Evolutionary conservation across 2,888 invertebrate species (phyloP).

Genomic region (Drosophila anceps): DNA sequence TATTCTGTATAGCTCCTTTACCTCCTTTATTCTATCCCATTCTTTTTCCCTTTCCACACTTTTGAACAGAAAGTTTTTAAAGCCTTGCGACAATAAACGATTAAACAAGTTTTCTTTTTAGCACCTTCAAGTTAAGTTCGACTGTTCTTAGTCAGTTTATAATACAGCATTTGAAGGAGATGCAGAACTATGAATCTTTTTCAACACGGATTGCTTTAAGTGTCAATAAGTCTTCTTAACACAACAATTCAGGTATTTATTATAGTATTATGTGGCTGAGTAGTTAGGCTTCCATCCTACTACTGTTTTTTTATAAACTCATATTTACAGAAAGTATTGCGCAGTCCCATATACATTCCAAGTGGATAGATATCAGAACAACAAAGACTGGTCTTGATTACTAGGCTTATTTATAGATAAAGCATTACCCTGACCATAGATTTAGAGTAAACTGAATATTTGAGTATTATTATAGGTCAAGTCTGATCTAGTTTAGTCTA

Average conservation of each 20-base stretch:
- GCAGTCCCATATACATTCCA: background rate
- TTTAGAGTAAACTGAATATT: background rate
- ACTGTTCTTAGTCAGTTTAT: slow-evolving; percentile 28
- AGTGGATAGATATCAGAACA: fast-evolving
- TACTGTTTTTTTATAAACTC: too few relatives aligned
- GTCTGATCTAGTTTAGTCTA: background rate
- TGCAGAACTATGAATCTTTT: background rate
- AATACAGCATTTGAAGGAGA: background rate
- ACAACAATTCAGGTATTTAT: background rate
- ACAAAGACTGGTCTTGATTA: too few relatives aligned
- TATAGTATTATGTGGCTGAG: too few relatives aligned
- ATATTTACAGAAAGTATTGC: background rate
- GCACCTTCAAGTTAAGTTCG: slow-evolving; percentile 27
- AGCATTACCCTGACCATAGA: background rate
- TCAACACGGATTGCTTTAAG: background rate
- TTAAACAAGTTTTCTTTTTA: slow-evolving; percentile 47
- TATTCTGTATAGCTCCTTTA: background rate
- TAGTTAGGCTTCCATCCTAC: background rate
- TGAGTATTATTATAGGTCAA: background rate
- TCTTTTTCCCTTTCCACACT: slow-evolving; percentile 4
- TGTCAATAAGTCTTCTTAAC: background rate
- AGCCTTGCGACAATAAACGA: slow-evolving; percentile 43
- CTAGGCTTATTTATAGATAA: background rate
- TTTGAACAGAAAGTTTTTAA: slow-evolving; percentile 34
- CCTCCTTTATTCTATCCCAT: background rate